These are phyloP conservation scores for Cirrhinus mrigala DNA, from an alignment of 2,797 vertebrate genomes.

Conservation along the genomic window DNA sequence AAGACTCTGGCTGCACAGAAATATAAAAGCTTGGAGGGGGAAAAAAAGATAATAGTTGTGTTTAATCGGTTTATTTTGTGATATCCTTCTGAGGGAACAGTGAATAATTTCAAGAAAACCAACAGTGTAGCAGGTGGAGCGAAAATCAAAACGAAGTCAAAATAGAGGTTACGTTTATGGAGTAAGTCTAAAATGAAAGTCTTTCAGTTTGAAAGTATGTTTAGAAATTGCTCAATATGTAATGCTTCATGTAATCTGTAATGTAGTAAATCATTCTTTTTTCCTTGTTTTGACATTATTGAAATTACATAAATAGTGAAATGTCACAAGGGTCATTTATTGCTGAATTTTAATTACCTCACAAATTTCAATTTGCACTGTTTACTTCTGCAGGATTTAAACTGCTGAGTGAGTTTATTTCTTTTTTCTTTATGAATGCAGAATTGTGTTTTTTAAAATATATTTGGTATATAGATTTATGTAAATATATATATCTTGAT, in stretches of 20 bases:
- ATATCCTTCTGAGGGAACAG: background rate
- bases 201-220: background rate
- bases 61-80: background rate
- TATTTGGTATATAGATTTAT: background rate
- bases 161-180: background rate
- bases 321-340: background rate
- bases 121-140: background rate
- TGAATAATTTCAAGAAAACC: background rate
- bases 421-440: too few relatives aligned
- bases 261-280: background rate
- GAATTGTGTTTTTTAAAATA: too few relatives aligned
- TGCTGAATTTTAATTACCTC: background rate
- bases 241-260: slow-evolving; percentile 16
- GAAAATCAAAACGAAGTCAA: too few relatives aligned
- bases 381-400: slow-evolving; percentile 8
- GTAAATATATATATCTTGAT: background rate
- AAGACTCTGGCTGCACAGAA: background rate
- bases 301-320: background rate
- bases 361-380: slow-evolving; percentile 7
- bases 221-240: background rate
- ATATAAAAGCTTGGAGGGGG: background rate
- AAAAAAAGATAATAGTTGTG: too few relatives aligned
- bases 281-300: background rate
- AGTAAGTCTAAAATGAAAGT: background rate
- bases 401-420: background rate